Percentiles rank a stretch among this genome's conserved stretches.
Conservation (phyloP, 2,888 invertebrate genomes). For the Agrotis exclamationis region DNA sequence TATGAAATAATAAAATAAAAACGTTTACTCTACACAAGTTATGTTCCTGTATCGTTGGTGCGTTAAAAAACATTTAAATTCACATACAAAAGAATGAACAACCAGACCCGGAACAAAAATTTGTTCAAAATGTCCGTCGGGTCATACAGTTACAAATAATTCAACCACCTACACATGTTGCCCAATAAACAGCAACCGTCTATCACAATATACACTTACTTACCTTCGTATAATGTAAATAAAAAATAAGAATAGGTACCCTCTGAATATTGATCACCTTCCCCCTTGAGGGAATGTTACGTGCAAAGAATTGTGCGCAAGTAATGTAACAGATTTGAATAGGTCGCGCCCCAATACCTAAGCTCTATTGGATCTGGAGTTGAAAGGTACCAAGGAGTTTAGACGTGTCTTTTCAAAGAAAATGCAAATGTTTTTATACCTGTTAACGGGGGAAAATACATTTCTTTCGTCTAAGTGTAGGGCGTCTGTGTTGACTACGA, state of each 20-base stretch:
- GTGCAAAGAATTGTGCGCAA: conserved; percentile 17
- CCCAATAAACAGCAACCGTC: too few species aligned
- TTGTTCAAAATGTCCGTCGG: too few species aligned
- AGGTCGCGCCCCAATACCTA: conserved; percentile 17
- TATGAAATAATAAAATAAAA: too few species aligned
- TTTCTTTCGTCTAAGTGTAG: too few species aligned
- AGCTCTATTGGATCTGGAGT: conserved; percentile 9
- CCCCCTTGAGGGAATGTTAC: background rate
- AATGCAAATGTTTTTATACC: conserved; percentile 21
- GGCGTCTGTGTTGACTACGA: background rate
- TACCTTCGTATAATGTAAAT: background rate
- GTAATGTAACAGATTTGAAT: conserved; percentile 39
- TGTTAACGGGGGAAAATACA: background rate
- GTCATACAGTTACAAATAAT: too few species aligned
- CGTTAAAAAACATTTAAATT: too few species aligned
- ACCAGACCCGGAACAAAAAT: too few species aligned
- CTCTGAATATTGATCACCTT: conserved; percentile 25
- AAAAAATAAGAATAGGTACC: background rate
- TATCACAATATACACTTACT: too few species aligned
- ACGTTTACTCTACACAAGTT: too few species aligned
- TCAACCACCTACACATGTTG: too few species aligned
- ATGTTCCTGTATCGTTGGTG: too few species aligned
- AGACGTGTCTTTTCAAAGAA: conserved; percentile 14
- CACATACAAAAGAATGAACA: too few species aligned
- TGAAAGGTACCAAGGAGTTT: conserved; percentile 23